Evolutionary conservation across 2,797 vertebrate genomes (phyloP).

Genomic region (Microctenopoma steveboyesi): DNA sequence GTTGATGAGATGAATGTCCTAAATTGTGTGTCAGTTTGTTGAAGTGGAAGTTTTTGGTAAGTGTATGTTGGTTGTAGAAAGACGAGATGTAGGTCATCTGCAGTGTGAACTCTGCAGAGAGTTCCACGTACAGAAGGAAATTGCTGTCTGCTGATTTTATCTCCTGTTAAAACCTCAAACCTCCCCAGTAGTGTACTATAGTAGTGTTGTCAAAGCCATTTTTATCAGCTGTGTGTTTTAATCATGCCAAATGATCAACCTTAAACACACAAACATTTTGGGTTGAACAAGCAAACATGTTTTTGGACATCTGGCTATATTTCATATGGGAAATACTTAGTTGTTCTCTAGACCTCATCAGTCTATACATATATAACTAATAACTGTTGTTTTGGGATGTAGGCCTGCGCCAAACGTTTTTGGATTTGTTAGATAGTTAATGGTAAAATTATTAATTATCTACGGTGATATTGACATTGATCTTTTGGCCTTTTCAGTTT

Average conservation of each 20-base stretch:
- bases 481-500: no score
- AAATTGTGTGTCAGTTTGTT: background rate
- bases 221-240: background rate
- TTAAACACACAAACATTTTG: background rate
- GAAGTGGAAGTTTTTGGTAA: background rate
- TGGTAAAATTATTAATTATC: background rate
- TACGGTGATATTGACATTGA: no score
- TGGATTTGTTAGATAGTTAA: background rate
- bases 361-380: no score
- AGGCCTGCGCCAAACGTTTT: no score
- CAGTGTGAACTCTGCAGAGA: background rate
- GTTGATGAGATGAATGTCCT: background rate
- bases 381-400: no score
- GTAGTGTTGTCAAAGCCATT: background rate
- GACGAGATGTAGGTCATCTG: background rate
- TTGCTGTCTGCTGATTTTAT: slow-evolving; percentile 1
- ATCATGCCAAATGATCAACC: background rate
- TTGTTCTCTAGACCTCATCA: no score
- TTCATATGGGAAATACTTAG: no score
- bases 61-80: background rate
- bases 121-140: background rate
- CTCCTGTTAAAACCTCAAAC: slow-evolving; percentile 13
- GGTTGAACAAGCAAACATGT: background rate
- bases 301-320: background rate
- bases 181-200: background rate